Percentiles rank a stretch among this genome's conserved stretches.
Conservation (phyloP, 2,797 vertebrate genomes). For the Chromobotia macracanthus region DNA sequence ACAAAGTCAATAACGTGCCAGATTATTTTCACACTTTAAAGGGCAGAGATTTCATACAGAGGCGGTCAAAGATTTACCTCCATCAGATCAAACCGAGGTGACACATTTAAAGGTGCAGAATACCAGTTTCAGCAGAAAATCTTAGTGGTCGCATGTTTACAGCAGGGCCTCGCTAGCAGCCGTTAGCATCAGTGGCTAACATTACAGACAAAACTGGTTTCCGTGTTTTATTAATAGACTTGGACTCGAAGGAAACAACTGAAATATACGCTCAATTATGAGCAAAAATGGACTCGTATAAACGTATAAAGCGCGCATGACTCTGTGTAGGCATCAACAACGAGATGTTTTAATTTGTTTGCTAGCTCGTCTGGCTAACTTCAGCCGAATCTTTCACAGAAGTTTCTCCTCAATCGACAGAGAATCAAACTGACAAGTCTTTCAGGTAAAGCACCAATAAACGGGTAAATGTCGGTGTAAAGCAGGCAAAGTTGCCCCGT, state of each 20-base stretch:
- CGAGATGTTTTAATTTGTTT: slow-evolving; percentile 15
- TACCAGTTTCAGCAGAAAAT: not conserved
- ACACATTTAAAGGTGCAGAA: not conserved
- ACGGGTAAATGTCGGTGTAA: not conserved
- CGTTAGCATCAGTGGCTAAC: slow-evolving; percentile 45
- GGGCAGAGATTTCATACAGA: not conserved
- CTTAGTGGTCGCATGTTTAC: slow-evolving; percentile 8
- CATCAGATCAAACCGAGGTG: not conserved
- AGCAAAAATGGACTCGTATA: too few relatives aligned
- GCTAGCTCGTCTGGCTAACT: slow-evolving; percentile 29
- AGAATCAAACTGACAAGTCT: not conserved
- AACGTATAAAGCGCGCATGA: too few relatives aligned
- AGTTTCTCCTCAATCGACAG: slow-evolving; percentile 19
- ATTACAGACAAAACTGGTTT: slow-evolving; percentile 20
- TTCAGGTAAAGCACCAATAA: not conserved
- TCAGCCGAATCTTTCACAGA: slow-evolving; percentile 9
- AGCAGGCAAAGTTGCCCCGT: not conserved
- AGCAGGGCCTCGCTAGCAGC: slow-evolving; percentile 36
- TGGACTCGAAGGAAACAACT: not conserved
- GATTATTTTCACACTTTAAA: slow-evolving; percentile 4
- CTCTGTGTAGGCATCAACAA: not conserved
- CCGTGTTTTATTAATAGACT: slow-evolving; percentile 3
- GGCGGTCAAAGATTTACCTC: not conserved
- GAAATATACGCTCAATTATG: not conserved
- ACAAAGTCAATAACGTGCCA: slow-evolving; percentile 28